Evolutionary conservation across 2,888 invertebrate genomes (phyloP).

Genomic region (Eupsilia transversa): DNA sequence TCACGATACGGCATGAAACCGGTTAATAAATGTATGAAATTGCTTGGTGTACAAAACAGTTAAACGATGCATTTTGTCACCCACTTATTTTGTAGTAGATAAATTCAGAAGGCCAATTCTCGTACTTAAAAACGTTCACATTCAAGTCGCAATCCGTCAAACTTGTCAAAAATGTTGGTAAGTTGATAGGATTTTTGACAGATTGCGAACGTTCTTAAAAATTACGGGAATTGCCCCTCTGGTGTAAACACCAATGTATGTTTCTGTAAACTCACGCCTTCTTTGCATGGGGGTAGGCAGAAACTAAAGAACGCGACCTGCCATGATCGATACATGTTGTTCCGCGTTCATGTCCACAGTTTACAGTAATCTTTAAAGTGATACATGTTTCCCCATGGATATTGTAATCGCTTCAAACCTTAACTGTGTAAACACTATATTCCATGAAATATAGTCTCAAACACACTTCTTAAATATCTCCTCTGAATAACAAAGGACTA

Average conservation of each 20-base stretch:
- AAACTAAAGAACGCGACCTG: no score
- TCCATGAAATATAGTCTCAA: background rate
- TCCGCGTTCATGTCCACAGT: background rate
- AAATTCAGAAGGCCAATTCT: no score
- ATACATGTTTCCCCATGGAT: background rate
- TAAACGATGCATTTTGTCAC: background rate
- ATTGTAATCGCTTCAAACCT: background rate
- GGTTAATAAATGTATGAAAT: background rate
- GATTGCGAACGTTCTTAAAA: no score
- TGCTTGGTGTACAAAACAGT: background rate
- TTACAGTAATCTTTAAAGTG: background rate
- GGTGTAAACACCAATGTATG: no score
- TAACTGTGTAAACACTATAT: background rate
- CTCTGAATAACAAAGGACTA: conserved; percentile 40
- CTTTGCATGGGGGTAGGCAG: no score
- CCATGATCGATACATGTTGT: background rate
- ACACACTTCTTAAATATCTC: background rate
- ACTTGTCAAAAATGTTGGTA: no score
- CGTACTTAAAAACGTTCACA: no score
- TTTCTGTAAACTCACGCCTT: no score
- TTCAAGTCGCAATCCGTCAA: no score
- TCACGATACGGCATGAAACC: background rate
- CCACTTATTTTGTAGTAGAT: background rate
- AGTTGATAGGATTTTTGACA: no score
- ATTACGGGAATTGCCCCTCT: no score